phyloP scores from a whole-genome alignment of 1,140 invertebrate species.

The Paramacrobiotus metropolitanus region DNA sequence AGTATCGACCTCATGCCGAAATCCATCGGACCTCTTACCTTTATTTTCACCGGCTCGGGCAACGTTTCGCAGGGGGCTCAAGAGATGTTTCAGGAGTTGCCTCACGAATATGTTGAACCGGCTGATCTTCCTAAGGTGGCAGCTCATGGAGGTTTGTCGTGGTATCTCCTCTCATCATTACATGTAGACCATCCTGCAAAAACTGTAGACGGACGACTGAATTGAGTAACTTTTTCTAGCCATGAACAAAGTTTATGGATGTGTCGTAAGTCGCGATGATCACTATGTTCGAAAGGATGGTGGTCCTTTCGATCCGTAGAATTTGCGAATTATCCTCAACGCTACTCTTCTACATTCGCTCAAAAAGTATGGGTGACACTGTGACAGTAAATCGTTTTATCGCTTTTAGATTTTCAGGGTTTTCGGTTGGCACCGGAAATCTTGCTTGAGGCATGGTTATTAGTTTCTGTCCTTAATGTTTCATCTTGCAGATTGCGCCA shows the following conservation, averaged over 20 bases:
- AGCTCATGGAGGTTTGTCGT: slow-evolving; percentile 83
- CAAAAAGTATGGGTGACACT: slow-evolving; percentile 40
- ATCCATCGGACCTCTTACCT: slow-evolving; percentile 85
- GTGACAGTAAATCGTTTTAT: too few species aligned
- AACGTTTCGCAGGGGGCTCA: slow-evolving; percentile 66
- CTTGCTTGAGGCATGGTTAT: too few species aligned
- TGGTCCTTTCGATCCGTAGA: slow-evolving; percentile 69
- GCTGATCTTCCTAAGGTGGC: slow-evolving; percentile 82
- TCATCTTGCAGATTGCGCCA: slow-evolving; percentile 68
- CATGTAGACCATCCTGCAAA: too few species aligned
- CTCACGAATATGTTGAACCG: slow-evolving; percentile 86
- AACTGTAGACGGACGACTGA: too few species aligned
- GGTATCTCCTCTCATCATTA: too few species aligned
- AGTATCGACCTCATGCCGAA: slow-evolving; percentile 88
- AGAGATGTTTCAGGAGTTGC: slow-evolving; percentile 88
- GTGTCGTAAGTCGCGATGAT: slow-evolving; percentile 67
- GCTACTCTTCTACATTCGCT: slow-evolving; percentile 84
- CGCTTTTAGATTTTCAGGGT: too few species aligned
- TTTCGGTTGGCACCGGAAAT: too few species aligned
- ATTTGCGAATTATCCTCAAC: slow-evolving; percentile 71
- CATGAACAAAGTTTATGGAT: slow-evolving; percentile 76
- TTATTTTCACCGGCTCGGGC: slow-evolving; percentile 84
- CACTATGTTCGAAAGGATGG: slow-evolving; percentile 68
- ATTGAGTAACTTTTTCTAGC: slow-evolving; percentile 38
- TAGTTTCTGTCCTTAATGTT: too few species aligned